phyloP scores from a whole-genome alignment of 2,113 vertebrate species.

The Proteles cristata region DNA sequence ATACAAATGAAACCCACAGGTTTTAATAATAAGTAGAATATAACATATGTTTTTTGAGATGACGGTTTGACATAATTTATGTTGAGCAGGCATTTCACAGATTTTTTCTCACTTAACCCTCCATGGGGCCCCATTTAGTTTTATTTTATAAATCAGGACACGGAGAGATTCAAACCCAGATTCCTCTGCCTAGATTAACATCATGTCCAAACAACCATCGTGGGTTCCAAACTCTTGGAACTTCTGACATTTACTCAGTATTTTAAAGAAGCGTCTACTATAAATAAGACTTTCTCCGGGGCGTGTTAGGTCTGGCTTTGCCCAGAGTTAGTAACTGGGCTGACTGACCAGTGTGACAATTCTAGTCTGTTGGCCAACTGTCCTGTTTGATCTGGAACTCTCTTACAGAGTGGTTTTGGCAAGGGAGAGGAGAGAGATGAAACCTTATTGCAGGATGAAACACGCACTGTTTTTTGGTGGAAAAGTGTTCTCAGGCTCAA shows the following conservation, averaged over 20 bases:
- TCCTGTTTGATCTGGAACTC: constrained; percentile 36
- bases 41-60: not conserved
- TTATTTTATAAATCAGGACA: constrained; percentile 7
- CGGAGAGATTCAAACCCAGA: not conserved
- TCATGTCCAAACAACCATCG: not conserved
- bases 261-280: not conserved
- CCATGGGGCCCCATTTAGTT: not conserved
- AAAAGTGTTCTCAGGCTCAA: constrained; percentile 56
- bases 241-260: constrained; percentile 22
- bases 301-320: constrained; percentile 44
- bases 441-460: constrained; percentile 16
- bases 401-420: not conserved
- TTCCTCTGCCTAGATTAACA: not conserved
- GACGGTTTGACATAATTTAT: not conserved
- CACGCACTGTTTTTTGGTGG: constrained; percentile 54
- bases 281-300: constrained; percentile 10
- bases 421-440: not conserved
- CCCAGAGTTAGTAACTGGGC: not conserved
- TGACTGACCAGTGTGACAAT: not conserved
- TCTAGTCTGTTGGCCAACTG: constrained; percentile 3
- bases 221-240: not conserved
- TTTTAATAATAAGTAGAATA: not conserved
- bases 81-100: not conserved
- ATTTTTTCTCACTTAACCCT: not conserved
- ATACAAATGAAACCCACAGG: not conserved